These are phyloP conservation scores for Mycalesis mineus DNA, from an alignment of 2,888 invertebrate genomes.

Conservation along the genomic window DNA sequence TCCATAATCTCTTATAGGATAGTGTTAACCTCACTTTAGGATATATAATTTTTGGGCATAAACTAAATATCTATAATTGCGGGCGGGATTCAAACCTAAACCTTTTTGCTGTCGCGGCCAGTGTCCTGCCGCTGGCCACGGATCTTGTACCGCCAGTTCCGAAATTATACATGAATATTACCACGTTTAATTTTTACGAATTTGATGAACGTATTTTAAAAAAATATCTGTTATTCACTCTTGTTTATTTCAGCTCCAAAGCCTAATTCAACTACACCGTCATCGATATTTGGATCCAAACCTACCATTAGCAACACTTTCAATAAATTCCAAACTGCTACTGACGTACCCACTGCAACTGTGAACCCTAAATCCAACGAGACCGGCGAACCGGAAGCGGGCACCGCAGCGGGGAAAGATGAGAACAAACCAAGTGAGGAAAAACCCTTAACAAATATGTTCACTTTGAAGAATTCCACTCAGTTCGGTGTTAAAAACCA, in stretches of 20 bases:
- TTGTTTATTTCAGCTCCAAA: constrained; percentile 36
- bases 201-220: too few relatives aligned
- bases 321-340: constrained; percentile 42
- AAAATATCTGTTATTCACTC: too few relatives aligned
- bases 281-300: constrained; percentile 50
- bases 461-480: constrained; percentile 44
- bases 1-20: too few relatives aligned
- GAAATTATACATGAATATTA: too few relatives aligned
- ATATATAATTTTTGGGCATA: too few relatives aligned
- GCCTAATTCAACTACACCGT: constrained; percentile 36
- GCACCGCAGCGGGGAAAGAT: constrained; percentile 33
- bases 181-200: too few relatives aligned
- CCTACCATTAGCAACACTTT: constrained; percentile 52
- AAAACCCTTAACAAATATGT: constrained; percentile 51
- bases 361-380: constrained; percentile 47
- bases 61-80: too few relatives aligned
- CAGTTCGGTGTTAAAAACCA: constrained; percentile 36
- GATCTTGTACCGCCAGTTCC: too few relatives aligned
- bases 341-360: constrained; percentile 24
- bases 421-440: constrained; percentile 36
- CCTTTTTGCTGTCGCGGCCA: too few relatives aligned
- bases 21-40: too few relatives aligned
- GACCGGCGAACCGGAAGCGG: constrained; percentile 55
- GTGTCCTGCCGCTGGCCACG: too few relatives aligned
- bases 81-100: too few relatives aligned